Base-by-base conservation (phyloP, 1,140 invertebrate genomes). In the Homalodisca vitripennis region DNA sequence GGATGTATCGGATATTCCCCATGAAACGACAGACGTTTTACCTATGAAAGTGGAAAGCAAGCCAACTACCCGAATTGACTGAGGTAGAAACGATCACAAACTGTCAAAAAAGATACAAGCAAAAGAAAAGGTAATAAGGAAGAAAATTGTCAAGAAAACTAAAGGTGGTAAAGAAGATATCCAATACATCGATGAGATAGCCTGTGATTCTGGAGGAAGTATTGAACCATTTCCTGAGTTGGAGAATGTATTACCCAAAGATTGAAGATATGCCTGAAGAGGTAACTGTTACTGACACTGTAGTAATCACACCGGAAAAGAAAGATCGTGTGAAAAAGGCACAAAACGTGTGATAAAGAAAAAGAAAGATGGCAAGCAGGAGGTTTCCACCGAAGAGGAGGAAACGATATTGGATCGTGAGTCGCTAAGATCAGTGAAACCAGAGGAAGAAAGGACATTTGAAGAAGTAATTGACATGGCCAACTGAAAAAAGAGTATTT, bases 141-240 rank as follows among this genome's bases (percentile, higher is more conserved):
- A 30, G 73, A 77, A 73, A 70, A 71, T 55, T 73, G 77, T 73
- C 69, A 76, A 68, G 55, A 69, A 41, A 17, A 10, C 34, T 41
- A 41, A 10, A 10, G 34, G 17, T 10, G 34, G 34, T 41, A 6
- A 17, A 48, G 47, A 3, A 55, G n/a, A n/a, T n/a, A 41, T 41
- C 34, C 34, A 6, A 41, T 10, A 17, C 17, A 17, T 10, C 17
- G 34, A 41, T 10, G 34, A 41, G 17, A 17, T 41, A 41, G 6
- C 34, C 34, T 10, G 34, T 41, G 34, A 17, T 41, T 41, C 6
- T 41, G 6, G 34, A 41, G 6, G 34, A 41, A 17, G 6, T 17
- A 41, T 10, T 17, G 34, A 41, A 41, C 34, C 34, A 10, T 10
- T 41, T 10, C 34, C 34, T 41, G 34, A 41, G 17, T 17, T n/a